Conservation (phyloP, 2,113 vertebrate genomes). For the Oryzias javanicus region DNA sequence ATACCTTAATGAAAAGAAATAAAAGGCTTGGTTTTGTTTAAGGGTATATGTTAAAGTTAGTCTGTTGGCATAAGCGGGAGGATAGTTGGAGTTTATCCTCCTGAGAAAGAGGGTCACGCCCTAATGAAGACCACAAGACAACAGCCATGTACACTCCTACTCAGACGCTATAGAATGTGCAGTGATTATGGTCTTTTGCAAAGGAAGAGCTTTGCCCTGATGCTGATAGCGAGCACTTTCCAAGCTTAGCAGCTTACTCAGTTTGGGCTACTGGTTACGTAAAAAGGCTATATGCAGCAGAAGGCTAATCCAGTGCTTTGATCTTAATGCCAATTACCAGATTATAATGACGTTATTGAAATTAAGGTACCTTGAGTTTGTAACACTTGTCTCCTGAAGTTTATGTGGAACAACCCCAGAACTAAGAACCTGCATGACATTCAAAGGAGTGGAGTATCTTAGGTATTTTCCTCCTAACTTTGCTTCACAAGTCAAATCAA, state of each 20-base stretch:
- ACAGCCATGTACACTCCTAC: no score
- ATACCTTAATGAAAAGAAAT: no score
- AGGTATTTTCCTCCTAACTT: no score
- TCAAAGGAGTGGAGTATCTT: neutral
- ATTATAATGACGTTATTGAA: constrained; percentile 57
- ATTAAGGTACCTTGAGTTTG: constrained; percentile 33
- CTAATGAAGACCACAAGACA: no score
- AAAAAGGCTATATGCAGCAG: constrained; percentile 73
- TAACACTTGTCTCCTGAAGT: neutral
- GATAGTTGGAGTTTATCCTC: no score
- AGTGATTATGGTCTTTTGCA: neutral
- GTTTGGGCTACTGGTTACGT: constrained; percentile 57
- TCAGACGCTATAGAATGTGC: no score
- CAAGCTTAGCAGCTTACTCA: constrained; percentile 72
- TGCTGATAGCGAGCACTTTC: constrained; percentile 39
- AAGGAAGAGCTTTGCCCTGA: constrained; percentile 27
- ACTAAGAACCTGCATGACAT: neutral
- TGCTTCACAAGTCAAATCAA: neutral
- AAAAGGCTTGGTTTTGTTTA: no score
- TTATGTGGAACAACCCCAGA: neutral
- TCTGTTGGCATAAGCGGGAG: no score
- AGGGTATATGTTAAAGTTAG: no score
- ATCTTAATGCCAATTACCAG: constrained; percentile 79
- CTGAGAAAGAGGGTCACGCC: no score
- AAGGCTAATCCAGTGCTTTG: constrained; percentile 65